phyloP scores from a whole-genome alignment of 2,888 invertebrate species.

The Shargacucullia verbasci region DNA sequence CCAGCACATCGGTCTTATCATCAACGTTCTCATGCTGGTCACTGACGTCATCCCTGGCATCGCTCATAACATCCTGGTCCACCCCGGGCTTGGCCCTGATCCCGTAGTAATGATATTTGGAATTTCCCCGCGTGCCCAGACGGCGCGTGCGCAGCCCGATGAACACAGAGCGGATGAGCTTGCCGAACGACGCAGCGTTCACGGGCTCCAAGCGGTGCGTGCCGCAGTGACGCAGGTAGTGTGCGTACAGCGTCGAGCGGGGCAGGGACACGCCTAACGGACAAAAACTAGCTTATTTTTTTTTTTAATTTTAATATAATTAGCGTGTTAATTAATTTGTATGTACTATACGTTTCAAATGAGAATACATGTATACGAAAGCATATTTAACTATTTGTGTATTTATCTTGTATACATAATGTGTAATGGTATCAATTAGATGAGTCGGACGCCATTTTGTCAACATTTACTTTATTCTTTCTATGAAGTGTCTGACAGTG shows the following conservation, averaged over 20 bases:
- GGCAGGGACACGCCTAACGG: constrained; percentile 93
- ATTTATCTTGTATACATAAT: too few species aligned
- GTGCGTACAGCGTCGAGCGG: constrained; percentile 98
- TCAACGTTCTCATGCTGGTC: constrained; percentile 59
- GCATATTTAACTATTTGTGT: too few species aligned
- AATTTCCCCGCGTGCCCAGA: constrained; percentile 98
- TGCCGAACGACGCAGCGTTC: constrained; percentile 99
- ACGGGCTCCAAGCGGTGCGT: constrained; percentile 98
- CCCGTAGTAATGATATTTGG: constrained; percentile 99
- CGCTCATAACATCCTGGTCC: constrained; percentile 41
- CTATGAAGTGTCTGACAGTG: too few species aligned
- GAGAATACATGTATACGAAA: too few species aligned
- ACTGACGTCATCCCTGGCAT: constrained; percentile 37
- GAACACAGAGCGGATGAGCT: constrained; percentile 99
- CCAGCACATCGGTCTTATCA: constrained; percentile 62
- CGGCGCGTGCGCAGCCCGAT: constrained; percentile 98
- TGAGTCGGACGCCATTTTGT: too few species aligned
- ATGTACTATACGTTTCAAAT: too few species aligned
- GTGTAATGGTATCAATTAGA: too few species aligned
- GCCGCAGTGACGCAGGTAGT: constrained; percentile 98
- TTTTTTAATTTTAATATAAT: too few species aligned
- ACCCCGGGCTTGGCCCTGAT: constrained; percentile 95
- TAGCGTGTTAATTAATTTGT: too few species aligned
- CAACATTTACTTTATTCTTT: too few species aligned
- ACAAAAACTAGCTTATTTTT: neutral